Evolutionary conservation across 1,140 invertebrate species (phyloP).

Genomic region (Caerostris darwini): DNA sequence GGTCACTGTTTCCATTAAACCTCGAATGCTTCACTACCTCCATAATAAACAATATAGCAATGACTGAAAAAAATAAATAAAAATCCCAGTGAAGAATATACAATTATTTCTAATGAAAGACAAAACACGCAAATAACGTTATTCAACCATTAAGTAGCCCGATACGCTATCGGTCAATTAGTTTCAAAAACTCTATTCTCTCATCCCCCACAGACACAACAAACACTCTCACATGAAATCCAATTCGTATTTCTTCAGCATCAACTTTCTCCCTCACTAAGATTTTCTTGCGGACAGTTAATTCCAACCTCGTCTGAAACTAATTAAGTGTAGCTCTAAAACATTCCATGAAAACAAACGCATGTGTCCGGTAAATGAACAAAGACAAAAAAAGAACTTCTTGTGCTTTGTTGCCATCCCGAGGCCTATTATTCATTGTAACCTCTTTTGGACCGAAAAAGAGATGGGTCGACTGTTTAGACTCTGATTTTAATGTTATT

Average conservation of each 20-base stretch:
- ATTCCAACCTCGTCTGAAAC: background rate
- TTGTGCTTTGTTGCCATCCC: conserved; percentile 20
- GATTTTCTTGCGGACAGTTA: background rate
- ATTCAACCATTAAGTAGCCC: too few relatives aligned
- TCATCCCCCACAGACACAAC: background rate
- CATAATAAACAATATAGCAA: too few relatives aligned
- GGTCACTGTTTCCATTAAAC: too few relatives aligned
- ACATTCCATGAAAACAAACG: background rate
- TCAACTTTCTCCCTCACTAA: background rate
- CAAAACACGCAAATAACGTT: background rate
- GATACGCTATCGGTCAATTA: too few relatives aligned
- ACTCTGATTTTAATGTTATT: too few relatives aligned
- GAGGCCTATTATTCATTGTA: too few relatives aligned
- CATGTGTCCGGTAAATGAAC: too few relatives aligned
- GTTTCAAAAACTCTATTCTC: background rate
- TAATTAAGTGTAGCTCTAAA: background rate
- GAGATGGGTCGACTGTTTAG: too few relatives aligned
- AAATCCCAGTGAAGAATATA: background rate
- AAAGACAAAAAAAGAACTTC: conserved; percentile 26
- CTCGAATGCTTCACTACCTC: too few relatives aligned
- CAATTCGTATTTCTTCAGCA: background rate
- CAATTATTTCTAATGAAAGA: background rate
- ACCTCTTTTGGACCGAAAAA: too few relatives aligned
- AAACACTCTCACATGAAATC: too few relatives aligned
- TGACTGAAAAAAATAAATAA: too few relatives aligned